Percentiles rank a stretch among this genome's conserved stretches.
These are phyloP conservation scores for Tapirus terrestris DNA, from an alignment of 2,113 vertebrate species.

Conservation along the genomic window DNA sequence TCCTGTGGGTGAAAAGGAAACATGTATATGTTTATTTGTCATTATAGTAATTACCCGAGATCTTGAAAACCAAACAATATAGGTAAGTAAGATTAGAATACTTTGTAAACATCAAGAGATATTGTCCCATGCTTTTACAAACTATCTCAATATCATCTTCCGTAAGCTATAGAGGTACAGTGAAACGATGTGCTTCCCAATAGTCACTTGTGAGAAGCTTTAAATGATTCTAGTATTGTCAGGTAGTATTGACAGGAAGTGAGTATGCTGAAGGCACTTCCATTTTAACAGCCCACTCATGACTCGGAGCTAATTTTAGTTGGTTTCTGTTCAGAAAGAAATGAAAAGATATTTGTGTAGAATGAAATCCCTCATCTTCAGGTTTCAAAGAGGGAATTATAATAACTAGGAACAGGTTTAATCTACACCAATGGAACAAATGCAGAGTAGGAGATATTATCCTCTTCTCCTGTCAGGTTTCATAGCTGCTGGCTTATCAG, in stretches of 20 bases:
- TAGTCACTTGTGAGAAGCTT: not conserved
- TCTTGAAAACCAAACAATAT: constrained; percentile 20
- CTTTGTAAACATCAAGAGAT: constrained; percentile 2
- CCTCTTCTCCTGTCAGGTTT: constrained; percentile 21
- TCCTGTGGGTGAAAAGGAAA: not conserved
- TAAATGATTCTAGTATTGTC: constrained; percentile 51
- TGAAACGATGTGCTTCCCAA: constrained; percentile 23
- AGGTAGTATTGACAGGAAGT: constrained; percentile 40
- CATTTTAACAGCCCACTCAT: constrained; percentile 55
- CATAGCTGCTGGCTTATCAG: not conserved
- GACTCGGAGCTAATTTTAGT: constrained; percentile 65
- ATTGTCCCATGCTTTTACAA: constrained; percentile 8
- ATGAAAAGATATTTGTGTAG: constrained; percentile 62
- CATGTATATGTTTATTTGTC: not conserved
- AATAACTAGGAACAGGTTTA: constrained; percentile 48
- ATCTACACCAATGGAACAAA: constrained; percentile 25
- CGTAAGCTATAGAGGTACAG: not conserved
- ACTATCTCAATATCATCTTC: not conserved
- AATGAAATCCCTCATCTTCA: constrained; percentile 47
- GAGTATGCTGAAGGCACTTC: not conserved
- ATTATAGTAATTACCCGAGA: not conserved
- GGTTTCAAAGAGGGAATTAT: constrained; percentile 60
- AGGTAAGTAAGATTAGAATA: constrained; percentile 25
- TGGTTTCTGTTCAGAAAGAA: constrained; percentile 64
- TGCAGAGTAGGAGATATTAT: not conserved